Evolutionary conservation across 1,140 invertebrate genomes (phyloP).

Genomic region (Eciton burchellii): DNA sequence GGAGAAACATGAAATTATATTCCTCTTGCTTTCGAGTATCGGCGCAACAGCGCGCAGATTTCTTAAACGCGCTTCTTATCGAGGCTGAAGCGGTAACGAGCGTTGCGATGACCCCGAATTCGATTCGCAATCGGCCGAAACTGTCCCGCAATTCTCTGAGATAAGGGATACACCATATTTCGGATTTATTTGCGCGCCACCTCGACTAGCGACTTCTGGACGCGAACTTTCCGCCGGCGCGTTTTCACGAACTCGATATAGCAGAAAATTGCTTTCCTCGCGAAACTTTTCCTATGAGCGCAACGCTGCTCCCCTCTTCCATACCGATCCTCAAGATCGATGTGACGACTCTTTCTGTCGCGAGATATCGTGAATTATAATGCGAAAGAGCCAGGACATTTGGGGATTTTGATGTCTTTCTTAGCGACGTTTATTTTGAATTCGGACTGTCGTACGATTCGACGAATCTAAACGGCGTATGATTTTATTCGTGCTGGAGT

Average conservation of each 20-base stretch:
- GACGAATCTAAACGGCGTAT: background rate
- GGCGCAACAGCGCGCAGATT: constrained; percentile 56
- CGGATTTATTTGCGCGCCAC: constrained; percentile 62
- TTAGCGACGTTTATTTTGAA: background rate
- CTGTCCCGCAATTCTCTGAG: constrained; percentile 19
- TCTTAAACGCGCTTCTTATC: constrained; percentile 73
- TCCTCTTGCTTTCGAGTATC: constrained; percentile 54
- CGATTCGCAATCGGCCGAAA: constrained; percentile 60
- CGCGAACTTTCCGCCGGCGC: constrained; percentile 59
- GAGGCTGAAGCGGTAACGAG: constrained; percentile 75
- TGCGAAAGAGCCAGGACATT: background rate
- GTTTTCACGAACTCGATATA: constrained; percentile 65
- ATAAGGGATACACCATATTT: constrained; percentile 60
- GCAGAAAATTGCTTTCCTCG: constrained; percentile 66
- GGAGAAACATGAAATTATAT: constrained; percentile 43
- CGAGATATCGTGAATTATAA: constrained; percentile 44
- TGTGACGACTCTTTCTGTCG: constrained; percentile 54
- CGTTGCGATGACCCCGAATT: constrained; percentile 70
- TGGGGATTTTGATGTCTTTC: background rate
- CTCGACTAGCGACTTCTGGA: constrained; percentile 46
- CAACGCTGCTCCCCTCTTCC: constrained; percentile 30
- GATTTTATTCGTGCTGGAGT: constrained; percentile 9
- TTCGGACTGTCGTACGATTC: background rate
- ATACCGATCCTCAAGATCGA: constrained; percentile 52
- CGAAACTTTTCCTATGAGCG: constrained; percentile 49